These are phyloP conservation scores for Pecten maximus DNA, from an alignment of 2,888 invertebrate species.

Conservation along the genomic window DNA sequence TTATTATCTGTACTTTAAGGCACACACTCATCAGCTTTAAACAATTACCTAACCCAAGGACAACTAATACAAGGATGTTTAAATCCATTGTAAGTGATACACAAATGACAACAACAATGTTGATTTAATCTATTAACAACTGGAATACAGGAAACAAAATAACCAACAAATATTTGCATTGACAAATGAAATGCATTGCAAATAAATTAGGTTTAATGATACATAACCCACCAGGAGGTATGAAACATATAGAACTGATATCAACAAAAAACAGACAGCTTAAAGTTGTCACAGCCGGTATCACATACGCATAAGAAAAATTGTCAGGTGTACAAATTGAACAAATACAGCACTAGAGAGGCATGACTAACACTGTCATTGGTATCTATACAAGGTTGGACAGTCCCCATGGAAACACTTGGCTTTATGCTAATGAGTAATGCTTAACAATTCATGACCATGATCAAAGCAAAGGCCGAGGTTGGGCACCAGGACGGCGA, in stretches of 20 bases:
- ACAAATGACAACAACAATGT: neutral
- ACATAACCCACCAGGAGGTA: neutral
- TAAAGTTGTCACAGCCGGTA: neutral
- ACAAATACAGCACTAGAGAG: neutral
- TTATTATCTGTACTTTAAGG: too few relatives aligned
- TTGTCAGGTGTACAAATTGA: constrained; percentile 7
- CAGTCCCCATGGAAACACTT: neutral
- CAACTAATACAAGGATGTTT: too few relatives aligned
- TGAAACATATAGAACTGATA: neutral
- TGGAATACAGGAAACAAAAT: neutral
- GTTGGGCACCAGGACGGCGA: constrained; percentile 1
- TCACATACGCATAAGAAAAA: neutral
- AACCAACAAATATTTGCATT: neutral
- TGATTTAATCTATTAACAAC: neutral
- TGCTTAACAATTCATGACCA: constrained; percentile 18
- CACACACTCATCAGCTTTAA: too few relatives aligned
- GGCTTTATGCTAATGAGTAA: neutral
- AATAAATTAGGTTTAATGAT: neutral
- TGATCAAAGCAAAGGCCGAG: neutral
- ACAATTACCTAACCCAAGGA: too few relatives aligned
- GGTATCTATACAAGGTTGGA: neutral
- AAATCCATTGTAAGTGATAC: too few relatives aligned
- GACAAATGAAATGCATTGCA: neutral
- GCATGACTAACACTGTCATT: neutral
- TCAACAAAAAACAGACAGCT: neutral